phyloP scores from a whole-genome alignment of 2,888 invertebrate species.

The Muschampia plurimacula region DNA sequence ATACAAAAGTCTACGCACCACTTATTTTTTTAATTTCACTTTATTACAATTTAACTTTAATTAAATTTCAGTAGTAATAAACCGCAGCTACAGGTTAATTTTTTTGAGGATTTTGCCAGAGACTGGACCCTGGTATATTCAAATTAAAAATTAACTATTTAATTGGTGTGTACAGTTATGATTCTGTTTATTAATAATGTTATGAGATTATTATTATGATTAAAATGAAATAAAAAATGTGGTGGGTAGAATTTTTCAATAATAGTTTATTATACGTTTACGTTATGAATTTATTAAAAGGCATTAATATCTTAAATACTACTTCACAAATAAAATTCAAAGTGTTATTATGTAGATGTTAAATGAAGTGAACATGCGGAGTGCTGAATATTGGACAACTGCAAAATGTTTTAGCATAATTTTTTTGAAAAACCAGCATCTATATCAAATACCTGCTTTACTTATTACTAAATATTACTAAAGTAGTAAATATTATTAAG shows the following conservation, averaged over 20 bases:
- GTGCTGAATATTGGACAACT: slow-evolving; percentile 8
- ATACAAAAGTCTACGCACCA: slow-evolving; percentile 26
- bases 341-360: slow-evolving; percentile 38
- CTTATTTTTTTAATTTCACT: slow-evolving; percentile 21
- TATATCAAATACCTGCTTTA: not conserved
- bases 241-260: slow-evolving; percentile 18
- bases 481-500: too few relatives aligned
- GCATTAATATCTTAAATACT: not conserved
- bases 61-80: slow-evolving; percentile 32
- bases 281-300: not conserved
- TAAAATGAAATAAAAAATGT: not conserved
- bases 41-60: slow-evolving; percentile 30
- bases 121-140: not conserved
- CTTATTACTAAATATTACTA: too few relatives aligned
- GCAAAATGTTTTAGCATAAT: not conserved
- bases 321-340: slow-evolving; percentile 3
- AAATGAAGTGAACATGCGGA: slow-evolving; percentile 55
- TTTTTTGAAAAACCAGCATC: not conserved
- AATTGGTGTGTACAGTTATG: not conserved
- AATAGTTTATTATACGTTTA: not conserved
- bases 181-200: too few relatives aligned
- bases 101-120: slow-evolving; percentile 23
- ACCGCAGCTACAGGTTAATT: slow-evolving; percentile 31
- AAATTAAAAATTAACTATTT: slow-evolving; percentile 30
- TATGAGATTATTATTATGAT: too few relatives aligned